These are phyloP conservation scores for Drosophila putrida DNA, from an alignment of 2,888 invertebrate genomes.

Conservation along the genomic window DNA sequence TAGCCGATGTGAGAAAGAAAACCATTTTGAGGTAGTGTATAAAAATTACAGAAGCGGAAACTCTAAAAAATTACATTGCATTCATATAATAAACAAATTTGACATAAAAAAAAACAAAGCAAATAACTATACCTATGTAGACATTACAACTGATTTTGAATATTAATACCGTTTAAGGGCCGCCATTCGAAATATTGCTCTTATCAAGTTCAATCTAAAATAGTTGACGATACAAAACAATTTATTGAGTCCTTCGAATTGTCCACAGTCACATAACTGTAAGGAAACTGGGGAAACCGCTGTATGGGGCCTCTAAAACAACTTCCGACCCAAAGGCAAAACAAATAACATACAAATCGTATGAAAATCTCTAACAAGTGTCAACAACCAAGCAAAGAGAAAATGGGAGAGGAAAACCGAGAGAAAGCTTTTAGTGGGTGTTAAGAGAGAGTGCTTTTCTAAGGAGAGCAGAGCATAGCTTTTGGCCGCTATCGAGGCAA, in stretches of 20 bases:
- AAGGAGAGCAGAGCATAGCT: conserved; percentile 27
- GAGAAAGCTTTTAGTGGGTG: conserved; percentile 17
- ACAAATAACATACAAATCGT: conserved; percentile 36
- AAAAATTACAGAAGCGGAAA: too few species aligned
- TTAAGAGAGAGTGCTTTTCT: conserved; percentile 15
- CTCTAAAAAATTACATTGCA: neutral
- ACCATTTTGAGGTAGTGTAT: neutral
- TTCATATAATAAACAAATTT: neutral
- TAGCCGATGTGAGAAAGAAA: neutral
- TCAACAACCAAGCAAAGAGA: conserved; percentile 34
- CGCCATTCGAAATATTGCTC: conserved; percentile 3
- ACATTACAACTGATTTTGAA: neutral
- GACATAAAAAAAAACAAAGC: neutral
- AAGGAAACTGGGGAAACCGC: conserved; percentile 5
- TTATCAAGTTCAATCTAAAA: conserved; percentile 57
- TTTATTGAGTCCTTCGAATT: conserved; percentile 60
- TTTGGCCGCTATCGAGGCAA: conserved; percentile 35
- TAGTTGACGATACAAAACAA: conserved; percentile 44
- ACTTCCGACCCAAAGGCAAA: conserved; percentile 40
- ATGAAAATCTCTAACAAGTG: conserved; percentile 75
- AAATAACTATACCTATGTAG: neutral
- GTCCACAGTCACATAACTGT: conserved; percentile 26
- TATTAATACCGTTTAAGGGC: neutral
- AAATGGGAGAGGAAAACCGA: conserved; percentile 15
- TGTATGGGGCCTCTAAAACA: conserved; percentile 27